A percentile compares a stretch with the other conserved stretches of the same genome.
Conservation (phyloP, 2,888 invertebrate genomes). For the Nymphalis c-album region DNA sequence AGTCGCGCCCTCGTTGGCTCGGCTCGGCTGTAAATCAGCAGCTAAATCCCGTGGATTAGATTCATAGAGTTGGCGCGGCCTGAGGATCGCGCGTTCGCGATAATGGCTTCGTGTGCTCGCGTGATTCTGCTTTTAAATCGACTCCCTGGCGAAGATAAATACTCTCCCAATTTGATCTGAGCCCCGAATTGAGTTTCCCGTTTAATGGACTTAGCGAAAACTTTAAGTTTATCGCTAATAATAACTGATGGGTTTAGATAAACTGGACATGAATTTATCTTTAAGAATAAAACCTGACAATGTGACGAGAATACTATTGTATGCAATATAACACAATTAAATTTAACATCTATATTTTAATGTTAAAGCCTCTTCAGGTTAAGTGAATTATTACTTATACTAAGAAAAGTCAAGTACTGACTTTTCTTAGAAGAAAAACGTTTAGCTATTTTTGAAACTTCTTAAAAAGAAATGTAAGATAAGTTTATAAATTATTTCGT, state of each 20-base stretch:
- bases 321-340: too few relatives aligned
- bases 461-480: too few relatives aligned
- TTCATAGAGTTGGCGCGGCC: conserved; percentile 80
- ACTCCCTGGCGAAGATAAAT: conserved; percentile 75
- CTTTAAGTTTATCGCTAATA: conserved; percentile 66
- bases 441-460: too few relatives aligned
- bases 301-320: too few relatives aligned
- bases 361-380: too few relatives aligned
- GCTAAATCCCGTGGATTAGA: conserved; percentile 82
- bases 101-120: conserved; percentile 79
- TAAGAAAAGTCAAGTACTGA: too few relatives aligned
- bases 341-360: too few relatives aligned
- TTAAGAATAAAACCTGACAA: conserved; percentile 10
- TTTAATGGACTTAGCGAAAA: conserved; percentile 68
- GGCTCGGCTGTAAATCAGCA: conserved; percentile 80
- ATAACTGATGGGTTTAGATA: conserved; percentile 69
- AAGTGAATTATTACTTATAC: too few relatives aligned
- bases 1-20: conserved; percentile 72
- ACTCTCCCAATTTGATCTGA: conserved; percentile 69
- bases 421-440: too few relatives aligned
- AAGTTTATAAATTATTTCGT: too few relatives aligned
- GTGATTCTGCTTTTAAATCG: conserved; percentile 81
- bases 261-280: conserved; percentile 52
- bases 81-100: conserved; percentile 73
- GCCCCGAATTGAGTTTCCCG: conserved; percentile 62